Conservation (phyloP, 2,888 invertebrate genomes). For the Machimus rusticus region DNA sequence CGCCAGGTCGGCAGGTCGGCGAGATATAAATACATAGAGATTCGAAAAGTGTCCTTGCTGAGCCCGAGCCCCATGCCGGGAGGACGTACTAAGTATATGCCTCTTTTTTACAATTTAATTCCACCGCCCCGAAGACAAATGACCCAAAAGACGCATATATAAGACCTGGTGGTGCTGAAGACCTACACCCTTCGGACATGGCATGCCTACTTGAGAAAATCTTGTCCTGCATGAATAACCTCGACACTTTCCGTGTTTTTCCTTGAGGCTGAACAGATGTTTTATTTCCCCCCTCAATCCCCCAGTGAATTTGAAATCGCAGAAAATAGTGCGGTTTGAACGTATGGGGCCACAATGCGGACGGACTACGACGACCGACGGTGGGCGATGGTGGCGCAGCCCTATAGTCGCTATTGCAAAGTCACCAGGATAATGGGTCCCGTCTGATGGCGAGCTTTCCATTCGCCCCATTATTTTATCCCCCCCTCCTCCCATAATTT, state of each 20-base stretch:
- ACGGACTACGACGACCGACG: background rate
- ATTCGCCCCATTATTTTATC: background rate
- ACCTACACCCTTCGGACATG: constrained; percentile 11
- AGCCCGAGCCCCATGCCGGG: background rate
- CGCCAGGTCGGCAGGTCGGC: background rate
- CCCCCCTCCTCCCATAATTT: background rate
- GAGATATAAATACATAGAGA: background rate
- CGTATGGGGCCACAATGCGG: constrained; percentile 15
- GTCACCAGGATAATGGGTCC: constrained; percentile 9
- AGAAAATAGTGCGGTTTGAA: constrained; percentile 27
- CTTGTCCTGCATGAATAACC: constrained; percentile 36
- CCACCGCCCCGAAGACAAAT: background rate
- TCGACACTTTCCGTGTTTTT: constrained; percentile 30
- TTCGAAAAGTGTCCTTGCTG: background rate
- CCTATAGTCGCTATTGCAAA: background rate
- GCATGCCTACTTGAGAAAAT: constrained; percentile 5
- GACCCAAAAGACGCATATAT: background rate
- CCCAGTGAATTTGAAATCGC: constrained; percentile 26
- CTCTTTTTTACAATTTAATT: background rate
- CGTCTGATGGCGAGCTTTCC: constrained; percentile 14
- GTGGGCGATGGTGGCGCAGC: background rate
- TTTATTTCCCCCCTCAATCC: constrained; percentile 34
- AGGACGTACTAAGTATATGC: background rate
- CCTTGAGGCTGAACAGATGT: constrained; percentile 32
- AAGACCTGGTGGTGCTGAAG: background rate